phyloP scores from a whole-genome alignment of 2,113 vertebrate genomes.

The Pituophis catenifer region DNA sequence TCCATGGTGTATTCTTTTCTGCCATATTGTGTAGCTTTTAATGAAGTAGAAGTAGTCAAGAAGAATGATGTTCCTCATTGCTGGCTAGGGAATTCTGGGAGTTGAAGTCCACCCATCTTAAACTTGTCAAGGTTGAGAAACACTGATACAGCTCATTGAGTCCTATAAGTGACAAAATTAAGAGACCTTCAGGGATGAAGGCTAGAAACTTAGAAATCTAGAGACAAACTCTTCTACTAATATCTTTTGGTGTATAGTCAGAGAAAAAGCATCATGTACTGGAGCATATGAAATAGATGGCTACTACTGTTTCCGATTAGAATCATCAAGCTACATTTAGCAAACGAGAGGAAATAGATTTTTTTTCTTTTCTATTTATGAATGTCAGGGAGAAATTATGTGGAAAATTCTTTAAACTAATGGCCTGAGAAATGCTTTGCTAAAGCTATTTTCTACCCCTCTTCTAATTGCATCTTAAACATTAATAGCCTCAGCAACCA shows the following conservation, averaged over 20 bases:
- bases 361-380: conserved; percentile 35
- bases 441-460: conserved; percentile 58
- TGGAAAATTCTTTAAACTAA: conserved; percentile 65
- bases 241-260: neutral
- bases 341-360: conserved; percentile 9
- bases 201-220: neutral
- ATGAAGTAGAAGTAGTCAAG: neutral
- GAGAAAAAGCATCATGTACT: conserved; percentile 4
- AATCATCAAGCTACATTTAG: neutral
- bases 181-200: neutral
- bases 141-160: neutral
- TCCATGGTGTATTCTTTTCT: neutral
- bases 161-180: neutral
- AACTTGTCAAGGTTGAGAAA: neutral
- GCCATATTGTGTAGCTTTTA: neutral
- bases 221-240: neutral
- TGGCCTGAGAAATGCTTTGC: conserved; percentile 61
- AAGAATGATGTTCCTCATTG: neutral
- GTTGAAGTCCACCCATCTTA: too few relatives aligned
- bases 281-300: neutral
- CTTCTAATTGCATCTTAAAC: conserved; percentile 59
- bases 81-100: too few relatives aligned
- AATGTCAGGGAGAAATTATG: conserved; percentile 54
- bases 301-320: neutral
- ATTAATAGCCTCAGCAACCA: conserved; percentile 49